phyloP scores from a whole-genome alignment of 2,113 vertebrate species.

The Leptocoma aspasia region DNA sequence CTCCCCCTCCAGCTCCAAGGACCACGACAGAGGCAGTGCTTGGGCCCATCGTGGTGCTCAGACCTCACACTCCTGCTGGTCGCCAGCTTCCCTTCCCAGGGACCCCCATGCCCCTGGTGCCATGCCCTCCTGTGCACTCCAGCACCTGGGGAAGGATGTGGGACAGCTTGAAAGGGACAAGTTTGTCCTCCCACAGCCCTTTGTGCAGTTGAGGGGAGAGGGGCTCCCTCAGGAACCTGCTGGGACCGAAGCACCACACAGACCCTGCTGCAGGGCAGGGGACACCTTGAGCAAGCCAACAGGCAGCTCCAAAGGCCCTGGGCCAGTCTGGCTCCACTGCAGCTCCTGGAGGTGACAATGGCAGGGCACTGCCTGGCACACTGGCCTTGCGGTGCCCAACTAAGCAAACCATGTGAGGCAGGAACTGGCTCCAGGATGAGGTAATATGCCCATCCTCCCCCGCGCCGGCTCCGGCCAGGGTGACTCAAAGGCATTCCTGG shows the following conservation, averaged over 20 bases:
- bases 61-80: accelerated
- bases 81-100: neutral
- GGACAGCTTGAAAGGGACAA: neutral
- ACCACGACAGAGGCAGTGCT: accelerated
- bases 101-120: accelerated
- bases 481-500: slow-evolving; percentile 56
- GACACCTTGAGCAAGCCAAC: neutral
- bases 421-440: slow-evolving; percentile 27
- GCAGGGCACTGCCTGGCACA: neutral
- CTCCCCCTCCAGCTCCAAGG: neutral
- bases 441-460: slow-evolving; percentile 36
- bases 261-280: accelerated
- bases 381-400: neutral
- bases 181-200: accelerated
- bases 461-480: neutral
- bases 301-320: neutral
- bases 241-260: accelerated
- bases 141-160: accelerated
- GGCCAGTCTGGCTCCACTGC: accelerated
- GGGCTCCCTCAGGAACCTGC: neutral
- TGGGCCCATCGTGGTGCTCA: neutral
- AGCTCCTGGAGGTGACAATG: neutral
- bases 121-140: accelerated
- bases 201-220: neutral
- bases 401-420: neutral